These are phyloP conservation scores for Epinotia ramella DNA, from an alignment of 2,888 invertebrate genomes.

Conservation along the genomic window DNA sequence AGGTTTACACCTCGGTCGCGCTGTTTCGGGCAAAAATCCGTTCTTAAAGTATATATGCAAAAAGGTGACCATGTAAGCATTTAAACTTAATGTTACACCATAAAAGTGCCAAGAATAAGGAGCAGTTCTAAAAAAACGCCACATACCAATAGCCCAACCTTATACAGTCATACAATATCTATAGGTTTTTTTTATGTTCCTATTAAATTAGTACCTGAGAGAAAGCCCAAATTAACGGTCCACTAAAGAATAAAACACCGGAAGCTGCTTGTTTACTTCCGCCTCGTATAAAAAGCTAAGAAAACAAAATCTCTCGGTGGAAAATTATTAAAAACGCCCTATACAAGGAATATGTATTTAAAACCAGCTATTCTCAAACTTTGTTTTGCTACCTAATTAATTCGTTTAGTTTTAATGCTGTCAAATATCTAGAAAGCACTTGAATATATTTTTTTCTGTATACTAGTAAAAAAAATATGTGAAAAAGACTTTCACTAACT, in stretches of 20 bases:
- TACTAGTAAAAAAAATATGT: too few species aligned
- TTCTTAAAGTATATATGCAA: too few species aligned
- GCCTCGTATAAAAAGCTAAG: conserved; percentile 58
- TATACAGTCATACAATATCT: background rate
- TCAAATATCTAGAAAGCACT: too few species aligned
- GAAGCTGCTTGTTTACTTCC: conserved; percentile 73
- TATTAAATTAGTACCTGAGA: conserved; percentile 41
- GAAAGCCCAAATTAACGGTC: conserved; percentile 61
- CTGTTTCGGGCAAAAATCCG: too few species aligned
- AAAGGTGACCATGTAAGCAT: too few species aligned
- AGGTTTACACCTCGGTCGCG: too few species aligned
- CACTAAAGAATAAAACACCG: conserved; percentile 60
- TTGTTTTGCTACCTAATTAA: conserved; percentile 19
- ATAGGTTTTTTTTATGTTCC: background rate
- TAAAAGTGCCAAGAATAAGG: too few species aligned
- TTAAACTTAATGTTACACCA: too few species aligned
- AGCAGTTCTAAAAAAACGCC: background rate
- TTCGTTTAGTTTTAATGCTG: background rate
- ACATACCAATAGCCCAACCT: too few species aligned
- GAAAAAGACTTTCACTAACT: too few species aligned
- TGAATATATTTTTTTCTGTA: too few species aligned
- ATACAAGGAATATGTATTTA: conserved; percentile 59
- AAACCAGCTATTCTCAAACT: conserved; percentile 63
- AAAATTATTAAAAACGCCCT: conserved; percentile 58
- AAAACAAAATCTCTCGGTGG: conserved; percentile 57